Evolutionary conservation across 2,113 vertebrate species (phyloP).

Genomic region (Cathartes aura): DNA sequence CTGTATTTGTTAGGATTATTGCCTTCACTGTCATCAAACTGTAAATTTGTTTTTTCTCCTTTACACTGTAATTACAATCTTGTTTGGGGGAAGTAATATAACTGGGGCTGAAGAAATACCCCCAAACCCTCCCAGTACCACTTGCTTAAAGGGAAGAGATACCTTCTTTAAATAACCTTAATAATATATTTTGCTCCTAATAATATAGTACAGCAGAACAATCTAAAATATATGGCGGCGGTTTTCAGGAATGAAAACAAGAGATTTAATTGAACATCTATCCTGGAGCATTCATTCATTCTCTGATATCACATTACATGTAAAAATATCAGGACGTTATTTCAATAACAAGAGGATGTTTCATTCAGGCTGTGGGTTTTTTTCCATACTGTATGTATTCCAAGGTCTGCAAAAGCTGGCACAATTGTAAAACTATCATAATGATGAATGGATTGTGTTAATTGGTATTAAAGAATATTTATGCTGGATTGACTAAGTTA

Average conservation of each 20-base stretch:
- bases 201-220: not conserved
- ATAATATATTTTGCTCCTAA: not conserved
- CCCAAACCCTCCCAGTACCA: not conserved
- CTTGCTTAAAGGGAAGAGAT: constrained; percentile 6
- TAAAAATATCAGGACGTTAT: not conserved
- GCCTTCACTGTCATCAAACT: not conserved
- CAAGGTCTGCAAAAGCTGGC: not conserved
- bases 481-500: constrained; percentile 56
- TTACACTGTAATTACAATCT: constrained; percentile 13
- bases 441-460: constrained; percentile 43
- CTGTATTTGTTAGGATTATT: constrained; percentile 61
- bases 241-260: constrained; percentile 31
- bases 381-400: not conserved
- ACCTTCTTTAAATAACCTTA: constrained; percentile 4
- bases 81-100: not conserved
- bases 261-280: constrained; percentile 51
- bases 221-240: not conserved
- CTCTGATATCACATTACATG: not conserved
- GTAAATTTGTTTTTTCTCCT: constrained; percentile 23
- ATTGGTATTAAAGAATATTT: constrained; percentile 71
- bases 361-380: not conserved
- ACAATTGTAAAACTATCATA: not conserved
- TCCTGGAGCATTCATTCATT: constrained; percentile 14
- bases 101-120: not conserved
- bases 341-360: not conserved